Evolutionary conservation across 2,888 invertebrate genomes (phyloP), one percentile per base, ranked within the genome.

Genomic region (Galerucella nymphaeae): DNA sequence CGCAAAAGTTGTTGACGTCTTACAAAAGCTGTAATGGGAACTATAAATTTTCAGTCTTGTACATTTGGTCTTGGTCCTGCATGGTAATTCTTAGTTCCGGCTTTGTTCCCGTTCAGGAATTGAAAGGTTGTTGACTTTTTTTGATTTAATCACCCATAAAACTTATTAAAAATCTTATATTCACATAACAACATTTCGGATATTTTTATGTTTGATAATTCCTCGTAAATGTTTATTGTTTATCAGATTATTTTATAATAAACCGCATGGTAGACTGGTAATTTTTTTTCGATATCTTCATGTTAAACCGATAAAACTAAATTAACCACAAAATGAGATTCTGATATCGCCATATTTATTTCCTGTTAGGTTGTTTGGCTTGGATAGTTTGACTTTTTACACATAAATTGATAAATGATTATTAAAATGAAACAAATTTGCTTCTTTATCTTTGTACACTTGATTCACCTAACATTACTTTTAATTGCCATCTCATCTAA

Each of bases 251-350:
- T 42, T 42, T 55, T 69, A 69, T 58, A 41, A 14, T 11, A 69
- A 69, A 69, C 69, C 69, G 41, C 61, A 68, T 53, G 50, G 18
- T 69, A 59, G 55, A 70, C 53, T 69, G 62, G 58, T 66, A 59
- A 71, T 66, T 66, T 71, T 53, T 53, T 73, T 66, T 70, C 30
- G 45, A 61, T 70, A 73, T 75, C 63, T 57, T 66, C 18, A 41
- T 59, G 53, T 48, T 68, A 75, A 73, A 71, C 53, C 71, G 75
- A 76, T 79, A 78, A 78, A 18, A 38, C 76, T 77, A 76, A 76
- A 69, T 75, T 75, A 70, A 79, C 78, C 78, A 69, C 78, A 79
- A 73, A 75, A 74, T 76, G 73, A 75, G 71, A 77, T 75, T 78
- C 68, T 74, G 72, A 75, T 79, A 80, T 78, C 79, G 70, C 70